phyloP scores from a whole-genome alignment of 2,888 invertebrate species.

The Trachelus stipa region DNA sequence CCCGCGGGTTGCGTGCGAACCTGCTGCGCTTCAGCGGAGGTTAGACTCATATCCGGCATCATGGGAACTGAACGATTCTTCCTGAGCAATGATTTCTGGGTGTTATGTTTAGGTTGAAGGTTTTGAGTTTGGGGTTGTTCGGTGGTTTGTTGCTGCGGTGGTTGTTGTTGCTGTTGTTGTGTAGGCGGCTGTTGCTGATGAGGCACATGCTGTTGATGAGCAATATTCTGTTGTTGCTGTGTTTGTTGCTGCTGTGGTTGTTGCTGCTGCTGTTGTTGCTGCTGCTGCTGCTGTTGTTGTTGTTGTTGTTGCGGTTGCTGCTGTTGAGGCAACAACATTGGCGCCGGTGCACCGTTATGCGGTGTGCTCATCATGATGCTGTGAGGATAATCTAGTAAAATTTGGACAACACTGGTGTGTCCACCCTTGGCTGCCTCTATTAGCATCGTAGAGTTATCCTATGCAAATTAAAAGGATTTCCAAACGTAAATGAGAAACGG shows the following conservation, averaged over 20 bases:
- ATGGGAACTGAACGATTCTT: slow-evolving; percentile 69
- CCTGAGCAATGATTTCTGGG: slow-evolving; percentile 68
- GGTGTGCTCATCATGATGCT: slow-evolving; percentile 78
- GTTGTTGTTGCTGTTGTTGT: slow-evolving; percentile 62
- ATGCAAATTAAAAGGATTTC: slow-evolving; percentile 13
- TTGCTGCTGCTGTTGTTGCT: slow-evolving; percentile 41
- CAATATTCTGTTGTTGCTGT: slow-evolving; percentile 49
- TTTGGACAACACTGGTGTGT: slow-evolving; percentile 94
- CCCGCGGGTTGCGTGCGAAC: slow-evolving; percentile 65
- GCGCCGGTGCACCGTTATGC: slow-evolving; percentile 53
- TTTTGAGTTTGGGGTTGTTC: slow-evolving; percentile 57
- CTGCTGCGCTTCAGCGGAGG: slow-evolving; percentile 72
- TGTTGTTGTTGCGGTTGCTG: slow-evolving; percentile 46
- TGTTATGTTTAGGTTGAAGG: slow-evolving; percentile 61
- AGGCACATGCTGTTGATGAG: slow-evolving; percentile 53
- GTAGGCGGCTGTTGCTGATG: slow-evolving; percentile 67
- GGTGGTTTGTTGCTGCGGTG: slow-evolving; percentile 53
- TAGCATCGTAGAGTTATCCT: slow-evolving; percentile 97
- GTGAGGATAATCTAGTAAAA: slow-evolving; percentile 94
- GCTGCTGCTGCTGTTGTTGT: slow-evolving; percentile 47
- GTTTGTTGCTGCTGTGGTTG: slow-evolving; percentile 61
- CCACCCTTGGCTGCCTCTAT: slow-evolving; percentile 99
- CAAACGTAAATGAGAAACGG: background rate
- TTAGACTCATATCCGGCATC: slow-evolving; percentile 68
- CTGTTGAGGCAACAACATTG: slow-evolving; percentile 53